Evolutionary conservation across 2,888 invertebrate species (phyloP).

Genomic region (Rhopalosiphum nymphaeae): DNA sequence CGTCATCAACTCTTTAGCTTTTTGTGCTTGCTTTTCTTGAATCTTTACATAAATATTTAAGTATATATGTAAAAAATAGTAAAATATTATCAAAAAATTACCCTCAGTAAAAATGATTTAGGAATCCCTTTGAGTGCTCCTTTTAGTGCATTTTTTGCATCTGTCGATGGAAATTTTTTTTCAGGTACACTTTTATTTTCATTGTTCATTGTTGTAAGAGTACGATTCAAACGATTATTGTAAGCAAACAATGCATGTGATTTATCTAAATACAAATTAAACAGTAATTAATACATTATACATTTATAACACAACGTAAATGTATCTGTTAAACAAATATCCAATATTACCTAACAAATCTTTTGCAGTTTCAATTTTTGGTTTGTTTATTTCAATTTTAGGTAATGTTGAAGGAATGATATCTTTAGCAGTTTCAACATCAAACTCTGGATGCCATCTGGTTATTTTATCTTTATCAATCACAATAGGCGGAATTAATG

Average conservation of each 20-base stretch:
- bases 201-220: conserved; percentile 74
- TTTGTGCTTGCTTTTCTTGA: conserved; percentile 89
- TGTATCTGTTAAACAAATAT: neutral
- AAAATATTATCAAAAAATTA: conserved; percentile 67
- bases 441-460: conserved; percentile 94
- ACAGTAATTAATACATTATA: neutral
- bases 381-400: conserved; percentile 79
- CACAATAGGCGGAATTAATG: conserved; percentile 82
- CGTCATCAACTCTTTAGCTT: conserved; percentile 86
- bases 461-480: conserved; percentile 82
- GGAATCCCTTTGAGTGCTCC: conserved; percentile 85
- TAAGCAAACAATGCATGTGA: conserved; percentile 83
- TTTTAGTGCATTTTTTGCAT: conserved; percentile 71
- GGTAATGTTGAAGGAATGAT: conserved; percentile 78
- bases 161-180: conserved; percentile 49
- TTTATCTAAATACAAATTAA: conserved; percentile 72
- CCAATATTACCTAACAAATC: conserved; percentile 77
- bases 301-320: neutral
- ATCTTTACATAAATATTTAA: conserved; percentile 72
- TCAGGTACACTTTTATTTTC: conserved; percentile 47
- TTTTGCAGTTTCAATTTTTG: conserved; percentile 79
- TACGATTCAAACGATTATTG: conserved; percentile 84
- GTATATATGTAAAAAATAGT: conserved; percentile 13
- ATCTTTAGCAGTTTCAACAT: conserved; percentile 84
- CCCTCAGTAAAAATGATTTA: conserved; percentile 83